These are phyloP conservation scores for Ctena decussata DNA, from an alignment of 2,888 invertebrate species.

Conservation along the genomic window DNA sequence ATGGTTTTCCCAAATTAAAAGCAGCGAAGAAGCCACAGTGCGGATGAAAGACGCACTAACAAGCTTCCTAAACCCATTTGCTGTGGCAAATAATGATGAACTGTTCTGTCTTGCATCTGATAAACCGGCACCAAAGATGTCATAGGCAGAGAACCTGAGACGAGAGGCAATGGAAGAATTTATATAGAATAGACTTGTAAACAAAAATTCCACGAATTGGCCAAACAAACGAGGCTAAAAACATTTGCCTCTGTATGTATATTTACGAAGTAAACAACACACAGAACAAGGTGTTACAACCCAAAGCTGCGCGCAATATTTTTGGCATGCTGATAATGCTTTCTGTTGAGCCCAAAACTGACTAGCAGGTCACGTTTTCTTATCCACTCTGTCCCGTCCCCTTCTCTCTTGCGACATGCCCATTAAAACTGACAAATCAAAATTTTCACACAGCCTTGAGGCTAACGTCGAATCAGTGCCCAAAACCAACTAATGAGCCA, in stretches of 20 bases:
- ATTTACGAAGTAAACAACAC: neutral
- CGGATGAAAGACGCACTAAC: conserved; percentile 22
- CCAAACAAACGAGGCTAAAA: conserved; percentile 21
- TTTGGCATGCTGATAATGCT: neutral
- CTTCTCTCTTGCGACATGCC: conserved; percentile 23
- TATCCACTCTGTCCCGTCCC: neutral
- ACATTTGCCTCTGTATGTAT: conserved; percentile 21
- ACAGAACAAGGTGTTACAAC: conserved; percentile 21
- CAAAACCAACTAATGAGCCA: neutral
- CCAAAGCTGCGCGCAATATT: conserved; percentile 24
- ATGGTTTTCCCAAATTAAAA: conserved; percentile 17
- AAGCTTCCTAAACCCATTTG: conserved; percentile 37
- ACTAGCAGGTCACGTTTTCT: neutral
- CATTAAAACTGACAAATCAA: conserved; percentile 20
- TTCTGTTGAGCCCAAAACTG: neutral
- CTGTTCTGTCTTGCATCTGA: conserved; percentile 40
- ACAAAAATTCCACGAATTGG: conserved; percentile 18
- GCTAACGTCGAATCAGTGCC: neutral
- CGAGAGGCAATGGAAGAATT: conserved; percentile 6
- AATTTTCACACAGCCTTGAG: neutral
- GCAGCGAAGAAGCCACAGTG: conserved; percentile 12
- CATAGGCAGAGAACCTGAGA: neutral
- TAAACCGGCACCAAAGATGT: conserved; percentile 26
- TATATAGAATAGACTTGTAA: conserved; percentile 11
- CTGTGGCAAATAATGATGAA: conserved; percentile 18